A percentile compares a stretch with the other conserved stretches of the same genome.
Evolutionary conservation across 2,113 vertebrate species (phyloP).

Genomic region (Suncus etruscus): DNA sequence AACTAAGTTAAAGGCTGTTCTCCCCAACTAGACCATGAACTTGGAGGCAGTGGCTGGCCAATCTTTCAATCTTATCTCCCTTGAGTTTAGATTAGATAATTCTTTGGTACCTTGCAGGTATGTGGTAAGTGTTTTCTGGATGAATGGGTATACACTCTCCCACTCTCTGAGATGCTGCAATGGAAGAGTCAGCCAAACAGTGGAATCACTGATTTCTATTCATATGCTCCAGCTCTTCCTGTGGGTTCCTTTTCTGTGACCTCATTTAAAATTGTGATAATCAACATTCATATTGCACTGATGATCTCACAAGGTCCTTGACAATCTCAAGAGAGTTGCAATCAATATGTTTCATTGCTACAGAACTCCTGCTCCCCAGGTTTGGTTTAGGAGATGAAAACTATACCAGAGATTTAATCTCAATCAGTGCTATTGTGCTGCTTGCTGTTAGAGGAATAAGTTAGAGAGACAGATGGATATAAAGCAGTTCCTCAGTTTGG

Average conservation of each 20-base stretch:
- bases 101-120: background rate
- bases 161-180: background rate
- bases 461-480: constrained; percentile 7
- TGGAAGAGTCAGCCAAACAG: background rate
- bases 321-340: constrained; percentile 57
- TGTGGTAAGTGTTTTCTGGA: constrained; percentile 26
- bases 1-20: background rate
- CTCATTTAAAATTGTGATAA: background rate
- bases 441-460: background rate
- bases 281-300: constrained; percentile 32
- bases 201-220: constrained; percentile 21
- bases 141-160: background rate
- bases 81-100: background rate
- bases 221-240: background rate
- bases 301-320: constrained; percentile 52
- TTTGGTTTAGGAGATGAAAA: constrained; percentile 34
- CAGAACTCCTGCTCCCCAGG: background rate
- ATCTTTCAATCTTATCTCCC: background rate
- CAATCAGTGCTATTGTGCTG: constrained; percentile 60
- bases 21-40: background rate
- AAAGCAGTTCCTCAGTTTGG: background rate
- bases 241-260: background rate
- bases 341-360: constrained; percentile 54
- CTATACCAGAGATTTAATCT: constrained; percentile 31
- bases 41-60: background rate